Evolutionary conservation across 2,888 invertebrate genomes (phyloP), one percentile per base, ranked within the genome.

Genomic region (Acrobasis suavella): DNA sequence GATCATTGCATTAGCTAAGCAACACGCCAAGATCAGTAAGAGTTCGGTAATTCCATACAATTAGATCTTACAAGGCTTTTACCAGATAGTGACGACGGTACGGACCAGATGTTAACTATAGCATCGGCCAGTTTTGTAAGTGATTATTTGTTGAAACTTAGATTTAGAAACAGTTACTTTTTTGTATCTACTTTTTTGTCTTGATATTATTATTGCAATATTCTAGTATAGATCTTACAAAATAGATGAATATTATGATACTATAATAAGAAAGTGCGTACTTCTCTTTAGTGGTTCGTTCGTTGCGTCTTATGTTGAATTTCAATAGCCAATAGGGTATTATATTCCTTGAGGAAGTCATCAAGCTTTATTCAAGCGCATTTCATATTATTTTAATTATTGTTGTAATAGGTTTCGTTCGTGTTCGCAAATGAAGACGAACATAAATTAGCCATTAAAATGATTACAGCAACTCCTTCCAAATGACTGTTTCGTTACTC

Each of bases 11-110:
- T 42, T 14, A 46, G n/a, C n/a, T 3, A 2, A 14, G 46, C 46
- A 46, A 46, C 46, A 46, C 32, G 8, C 7, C 32, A 32, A 32
- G 15, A 55, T 42, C 17, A 22, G 16, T 10, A 56, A 55, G 14
- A 42, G 42, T 56, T 56, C 56, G 39, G 17, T 56, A 56, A 56
- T 42, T 38, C 16, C n/a, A 17, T 16, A 56, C 42, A 56, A 56
- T 42, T 56, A 42, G 56, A 56, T 56, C 56, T 17, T 16, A 22
- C 56, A 56, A 46, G 56, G 56, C 42, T 32, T 1, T 32, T 38
- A 15, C 22, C 52, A 37, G 52, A 32, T 15, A 38, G 54, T 10
- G 12, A 54, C 38, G 42, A n/a, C 14, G 8, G n/a, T n/a, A n/a
- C 5, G 32, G 32, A 32, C 32, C 8, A 32, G 32, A 32, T 32